Conservation (phyloP, 2,113 vertebrate genomes). For the Panthera uncia region DNA sequence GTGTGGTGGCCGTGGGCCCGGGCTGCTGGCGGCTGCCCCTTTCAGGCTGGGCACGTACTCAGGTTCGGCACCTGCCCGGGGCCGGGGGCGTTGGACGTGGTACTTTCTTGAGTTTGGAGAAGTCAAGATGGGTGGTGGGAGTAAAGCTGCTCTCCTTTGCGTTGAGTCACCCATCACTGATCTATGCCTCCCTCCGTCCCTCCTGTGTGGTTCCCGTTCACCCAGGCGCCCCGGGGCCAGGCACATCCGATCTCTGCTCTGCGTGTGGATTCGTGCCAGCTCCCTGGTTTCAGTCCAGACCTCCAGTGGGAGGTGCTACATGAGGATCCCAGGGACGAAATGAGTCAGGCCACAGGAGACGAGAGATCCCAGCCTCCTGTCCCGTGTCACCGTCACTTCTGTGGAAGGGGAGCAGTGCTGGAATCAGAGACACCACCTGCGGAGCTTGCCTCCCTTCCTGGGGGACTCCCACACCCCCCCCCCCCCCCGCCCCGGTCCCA, state of each 20-base stretch:
- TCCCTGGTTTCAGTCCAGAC: not conserved
- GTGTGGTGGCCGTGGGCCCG: accelerated
- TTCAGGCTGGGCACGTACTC: not conserved
- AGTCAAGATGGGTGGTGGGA: not conserved
- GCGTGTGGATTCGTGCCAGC: accelerated
- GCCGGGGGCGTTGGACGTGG: not conserved
- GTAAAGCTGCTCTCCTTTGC: not conserved
- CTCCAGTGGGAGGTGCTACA: not conserved
- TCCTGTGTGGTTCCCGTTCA: too few relatives aligned
- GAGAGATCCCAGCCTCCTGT: not conserved
- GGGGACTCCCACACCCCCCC: not conserved
- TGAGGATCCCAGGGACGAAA: not conserved
- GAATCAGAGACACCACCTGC: not conserved
- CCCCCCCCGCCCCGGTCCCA: accelerated
- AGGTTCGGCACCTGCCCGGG: not conserved
- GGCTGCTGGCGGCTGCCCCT: not conserved
- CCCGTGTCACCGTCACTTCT: not conserved
- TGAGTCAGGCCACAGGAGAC: not conserved
- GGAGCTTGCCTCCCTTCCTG: too few relatives aligned
- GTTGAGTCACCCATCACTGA: not conserved
- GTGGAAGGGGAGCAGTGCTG: not conserved
- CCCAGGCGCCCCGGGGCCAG: not conserved
- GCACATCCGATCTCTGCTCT: not conserved
- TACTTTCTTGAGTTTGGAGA: not conserved
- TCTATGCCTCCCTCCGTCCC: too few relatives aligned